Evolutionary conservation across 2,888 invertebrate species (phyloP), one percentile per base, ranked within the genome.

Genomic region (Xylocampa areola): DNA sequence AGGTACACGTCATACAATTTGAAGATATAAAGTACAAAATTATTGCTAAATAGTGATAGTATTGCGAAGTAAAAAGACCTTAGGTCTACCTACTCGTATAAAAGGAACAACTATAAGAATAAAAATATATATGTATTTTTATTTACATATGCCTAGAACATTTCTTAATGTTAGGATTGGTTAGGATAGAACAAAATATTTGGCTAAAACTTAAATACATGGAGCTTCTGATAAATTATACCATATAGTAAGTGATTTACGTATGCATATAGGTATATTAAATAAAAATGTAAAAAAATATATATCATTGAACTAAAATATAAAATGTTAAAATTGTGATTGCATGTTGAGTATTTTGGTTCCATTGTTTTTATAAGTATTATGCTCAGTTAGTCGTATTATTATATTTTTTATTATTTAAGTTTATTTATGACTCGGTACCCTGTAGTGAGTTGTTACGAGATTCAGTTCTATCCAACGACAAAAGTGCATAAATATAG

Each of bases 131-230:
- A 75, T 48, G 72, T 68, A 68, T 73, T 86, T 89, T 85, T 91
- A 92, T 93, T 87, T 92, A 92, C 91, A 92, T 84, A 88, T 87
- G 89, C 81, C 84, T 90, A 90, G 85, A 66, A 66, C 67, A 81
- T 70, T n/a, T n/a, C n/a, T n/a, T n/a, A n/a, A n/a, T n/a, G n/a
- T n/a, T n/a, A n/a, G n/a, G n/a, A n/a, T n/a, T n/a, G n/a, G 61
- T 88, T 89, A 75, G 84, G 84, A 81, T 89, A 86, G 81, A 92
- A 93, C 81, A 79, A 89, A 92, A 91, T 91, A 91, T 93, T 94
- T 94, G 93, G 92, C 92, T 94, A 93, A 90, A 90, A 88, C 85
- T 88, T 89, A 86, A 89, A 87, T 91, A 91, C 83, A 86, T 84
- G 79, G 76, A 80, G 79, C 48, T 68, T 78, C 85, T 85, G 86